Base-by-base conservation (phyloP, 2,113 vertebrate species). In the Myxocyprinus asiaticus region DNA sequence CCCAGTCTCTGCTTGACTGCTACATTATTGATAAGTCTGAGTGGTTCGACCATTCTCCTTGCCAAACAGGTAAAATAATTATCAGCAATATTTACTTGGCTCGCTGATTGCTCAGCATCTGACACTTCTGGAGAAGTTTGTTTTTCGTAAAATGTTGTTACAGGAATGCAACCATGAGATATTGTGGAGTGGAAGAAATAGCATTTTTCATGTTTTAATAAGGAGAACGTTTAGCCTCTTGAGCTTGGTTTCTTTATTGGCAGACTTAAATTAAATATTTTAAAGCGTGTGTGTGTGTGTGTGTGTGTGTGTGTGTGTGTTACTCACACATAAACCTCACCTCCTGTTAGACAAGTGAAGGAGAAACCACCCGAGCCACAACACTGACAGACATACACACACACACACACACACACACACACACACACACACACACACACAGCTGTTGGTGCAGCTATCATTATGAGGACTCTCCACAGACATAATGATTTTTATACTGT, bases 51-150 rank as follows among this genome's bases (percentile, higher is more conserved):
- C 14, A 12, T 76, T 76, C 33, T 76, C 33, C 61, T 55, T 53
- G 73, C 33, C 73, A 76, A 64, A 51, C 48, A 76, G 73, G 73
- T 76, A 12, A 65, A 76, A 64, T 64, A 65, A 76, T 76, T 65
- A 65, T 51, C 48, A 51, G 48, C 47, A 65, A 33, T 76, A 59
- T 65, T 76, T 64, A 65, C 61, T 64, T 22, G 47, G 47, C 8
- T n/a, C 42, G 45, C 61, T 64, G 11, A 61, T 53, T 73, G 43
- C 56, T 69, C 9, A 45, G 12, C n/a, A 53, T 56, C 56, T 59
- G 43, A 17, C 7, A 12, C 11, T 15, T 59, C 43, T 59, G 2
- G 22, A 33, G 22, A 58, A 15, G 55, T 15, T 58, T n/a, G 14
- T 15, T 7, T 7, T 15, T 58, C 22, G 22, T 33, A 33, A 33